phyloP scores from a whole-genome alignment of 2,113 vertebrate species.

The Eulemur macaco region DNA sequence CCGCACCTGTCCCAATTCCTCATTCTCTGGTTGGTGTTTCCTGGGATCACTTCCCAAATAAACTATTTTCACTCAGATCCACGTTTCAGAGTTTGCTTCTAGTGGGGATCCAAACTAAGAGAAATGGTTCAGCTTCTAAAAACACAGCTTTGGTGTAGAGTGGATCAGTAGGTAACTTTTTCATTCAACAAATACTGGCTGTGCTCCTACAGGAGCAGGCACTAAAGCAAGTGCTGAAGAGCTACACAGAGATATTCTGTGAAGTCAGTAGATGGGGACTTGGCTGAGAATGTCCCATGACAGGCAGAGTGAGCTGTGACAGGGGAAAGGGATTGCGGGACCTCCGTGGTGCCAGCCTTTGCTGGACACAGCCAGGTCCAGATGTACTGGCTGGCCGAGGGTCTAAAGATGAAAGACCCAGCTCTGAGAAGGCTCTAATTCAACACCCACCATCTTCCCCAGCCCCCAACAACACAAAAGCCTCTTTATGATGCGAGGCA shows the following conservation, averaged over 20 bases:
- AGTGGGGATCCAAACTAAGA: not conserved
- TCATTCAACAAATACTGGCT: not conserved
- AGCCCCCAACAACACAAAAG: constrained; percentile 37
- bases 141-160: not conserved
- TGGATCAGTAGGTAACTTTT: not conserved
- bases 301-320: not conserved
- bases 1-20: not conserved
- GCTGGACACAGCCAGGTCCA: not conserved
- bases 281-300: not conserved
- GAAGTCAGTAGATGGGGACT: not conserved
- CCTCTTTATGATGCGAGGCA: constrained; percentile 21
- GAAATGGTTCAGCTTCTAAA: not conserved
- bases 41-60: not conserved
- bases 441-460: not conserved
- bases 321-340: not conserved
- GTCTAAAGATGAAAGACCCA: constrained; percentile 16
- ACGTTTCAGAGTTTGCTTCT: not conserved
- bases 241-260: fast-evolving
- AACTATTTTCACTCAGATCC: not conserved
- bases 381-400: not conserved
- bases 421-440: not conserved
- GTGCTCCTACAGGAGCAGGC: not conserved
- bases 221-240: not conserved
- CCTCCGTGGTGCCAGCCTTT: not conserved
- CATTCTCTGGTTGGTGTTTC: not conserved